phyloP scores from a whole-genome alignment of 2,797 vertebrate genomes.

The Glyptemys insculpta region DNA sequence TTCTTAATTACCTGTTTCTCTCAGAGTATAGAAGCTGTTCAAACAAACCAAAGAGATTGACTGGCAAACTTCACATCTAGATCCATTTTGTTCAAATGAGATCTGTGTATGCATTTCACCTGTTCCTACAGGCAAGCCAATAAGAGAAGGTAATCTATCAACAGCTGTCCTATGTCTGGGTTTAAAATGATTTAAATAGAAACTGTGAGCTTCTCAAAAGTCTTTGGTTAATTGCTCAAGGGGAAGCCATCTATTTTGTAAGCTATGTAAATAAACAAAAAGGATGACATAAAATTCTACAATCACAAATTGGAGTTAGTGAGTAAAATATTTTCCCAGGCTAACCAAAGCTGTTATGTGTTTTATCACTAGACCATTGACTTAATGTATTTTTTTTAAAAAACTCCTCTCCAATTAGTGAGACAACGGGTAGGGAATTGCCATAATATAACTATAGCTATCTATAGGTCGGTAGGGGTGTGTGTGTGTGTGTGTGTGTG shows the following conservation, averaged over 20 bases:
- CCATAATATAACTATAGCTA: too few relatives aligned
- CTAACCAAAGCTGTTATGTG: not conserved
- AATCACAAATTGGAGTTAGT: not conserved
- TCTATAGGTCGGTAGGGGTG: too few relatives aligned
- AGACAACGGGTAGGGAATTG: conserved; percentile 32
- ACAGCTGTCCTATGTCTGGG: conserved; percentile 50
- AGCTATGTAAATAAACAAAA: not conserved
- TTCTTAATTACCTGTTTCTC: not conserved
- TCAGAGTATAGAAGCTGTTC: conserved; percentile 10
- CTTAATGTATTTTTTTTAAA: not conserved
- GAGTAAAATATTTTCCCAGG: not conserved
- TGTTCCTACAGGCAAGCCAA: not conserved
- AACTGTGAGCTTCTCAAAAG: conserved; percentile 38
- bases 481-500: too few relatives aligned
- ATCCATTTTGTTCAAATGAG: not conserved
- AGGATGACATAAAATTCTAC: not conserved
- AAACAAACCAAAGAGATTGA: conserved; percentile 27
- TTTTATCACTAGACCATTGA: not conserved
- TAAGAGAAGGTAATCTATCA: conserved; percentile 39
- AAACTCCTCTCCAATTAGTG: not conserved
- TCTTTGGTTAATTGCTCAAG: conserved; percentile 17
- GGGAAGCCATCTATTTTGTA: conserved; percentile 1
- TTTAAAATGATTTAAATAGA: conserved; percentile 45
- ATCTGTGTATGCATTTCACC: conserved; percentile 8
- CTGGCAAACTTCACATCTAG: not conserved